Conservation (phyloP, 2,797 vertebrate species). For the Megalops cyprinoides region DNA sequence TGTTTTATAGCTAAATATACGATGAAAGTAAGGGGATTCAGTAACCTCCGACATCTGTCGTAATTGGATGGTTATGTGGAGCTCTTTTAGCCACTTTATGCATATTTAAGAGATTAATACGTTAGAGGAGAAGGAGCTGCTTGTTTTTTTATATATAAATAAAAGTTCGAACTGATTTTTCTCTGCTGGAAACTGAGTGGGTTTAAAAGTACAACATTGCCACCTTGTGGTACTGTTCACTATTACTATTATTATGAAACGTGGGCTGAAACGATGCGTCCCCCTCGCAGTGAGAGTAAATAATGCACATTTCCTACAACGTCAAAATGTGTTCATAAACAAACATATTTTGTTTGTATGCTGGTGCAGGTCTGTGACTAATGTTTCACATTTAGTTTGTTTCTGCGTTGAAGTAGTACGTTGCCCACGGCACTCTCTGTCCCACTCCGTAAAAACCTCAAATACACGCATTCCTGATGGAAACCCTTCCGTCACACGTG, state of each 20-base stretch:
- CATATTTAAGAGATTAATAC: neutral
- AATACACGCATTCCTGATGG: neutral
- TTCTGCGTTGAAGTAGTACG: neutral
- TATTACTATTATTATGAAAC: constrained; percentile 27
- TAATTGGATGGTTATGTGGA: neutral
- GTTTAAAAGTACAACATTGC: constrained; percentile 60
- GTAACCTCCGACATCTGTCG: neutral
- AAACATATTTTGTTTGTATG: too few species aligned
- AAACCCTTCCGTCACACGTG: neutral
- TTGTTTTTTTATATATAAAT: neutral
- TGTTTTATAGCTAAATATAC: neutral
- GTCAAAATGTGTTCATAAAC: too few species aligned
- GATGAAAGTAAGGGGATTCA: neutral
- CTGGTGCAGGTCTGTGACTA: neutral
- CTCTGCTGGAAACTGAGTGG: neutral
- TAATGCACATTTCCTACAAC: neutral
- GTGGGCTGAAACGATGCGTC: neutral
- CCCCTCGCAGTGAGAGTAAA: neutral
- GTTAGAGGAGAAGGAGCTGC: too few species aligned
- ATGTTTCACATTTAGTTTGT: neutral
- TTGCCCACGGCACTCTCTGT: neutral
- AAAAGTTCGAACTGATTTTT: neutral
- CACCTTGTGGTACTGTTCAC: constrained; percentile 56
- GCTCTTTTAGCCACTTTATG: neutral
- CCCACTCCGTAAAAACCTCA: neutral